Conservation (phyloP, 2,888 invertebrate genomes). For the Drosophila anceps region DNA sequence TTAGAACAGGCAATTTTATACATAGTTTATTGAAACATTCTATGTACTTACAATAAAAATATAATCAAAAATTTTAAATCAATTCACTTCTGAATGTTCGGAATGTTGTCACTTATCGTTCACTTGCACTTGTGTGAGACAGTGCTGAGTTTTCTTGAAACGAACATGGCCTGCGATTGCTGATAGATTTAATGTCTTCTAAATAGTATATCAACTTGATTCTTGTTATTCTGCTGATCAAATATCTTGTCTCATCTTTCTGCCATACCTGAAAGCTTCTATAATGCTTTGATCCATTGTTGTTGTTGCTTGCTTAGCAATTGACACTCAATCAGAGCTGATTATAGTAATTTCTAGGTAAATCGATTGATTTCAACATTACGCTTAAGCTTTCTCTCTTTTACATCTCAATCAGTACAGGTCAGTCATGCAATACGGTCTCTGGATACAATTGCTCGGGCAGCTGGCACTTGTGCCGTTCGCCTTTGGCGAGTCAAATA, state of each 20-base stretch:
- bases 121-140: too few species aligned
- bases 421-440: constrained; percentile 47
- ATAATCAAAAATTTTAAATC: too few species aligned
- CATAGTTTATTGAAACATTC: too few species aligned
- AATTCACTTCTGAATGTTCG: too few species aligned
- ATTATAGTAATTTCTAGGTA: constrained; percentile 17
- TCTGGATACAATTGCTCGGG: constrained; percentile 44
- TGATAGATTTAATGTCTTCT: too few species aligned
- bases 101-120: too few species aligned
- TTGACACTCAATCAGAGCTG: constrained; percentile 43
- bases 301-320: constrained; percentile 40
- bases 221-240: background rate
- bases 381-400: background rate
- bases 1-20: too few species aligned
- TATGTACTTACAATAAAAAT: too few species aligned
- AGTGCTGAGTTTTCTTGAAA: too few species aligned
- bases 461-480: constrained; percentile 15
- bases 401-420: constrained; percentile 65
- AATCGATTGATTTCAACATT: constrained; percentile 19
- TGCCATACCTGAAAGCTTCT: background rate
- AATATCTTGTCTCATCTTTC: background rate
- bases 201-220: too few species aligned
- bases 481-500: constrained; percentile 15
- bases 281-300: background rate
- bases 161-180: too few species aligned